A percentile compares a stretch with the other conserved stretches of the same genome.
Evolutionary conservation across 2,113 vertebrate species (phyloP).

Genomic region (Oryzias curvinotus): DNA sequence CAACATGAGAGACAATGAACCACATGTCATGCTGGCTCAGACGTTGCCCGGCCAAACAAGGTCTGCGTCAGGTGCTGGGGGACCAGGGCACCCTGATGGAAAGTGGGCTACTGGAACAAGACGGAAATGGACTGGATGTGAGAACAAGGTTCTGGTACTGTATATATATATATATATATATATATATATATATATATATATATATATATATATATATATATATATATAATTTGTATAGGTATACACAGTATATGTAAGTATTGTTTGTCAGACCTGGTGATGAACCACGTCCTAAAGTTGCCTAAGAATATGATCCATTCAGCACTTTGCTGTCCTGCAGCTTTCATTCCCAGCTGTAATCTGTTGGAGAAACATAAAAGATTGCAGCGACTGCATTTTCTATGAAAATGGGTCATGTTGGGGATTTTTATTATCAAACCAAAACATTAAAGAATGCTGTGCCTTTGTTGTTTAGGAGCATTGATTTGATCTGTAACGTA

Average conservation of each 20-base stretch:
- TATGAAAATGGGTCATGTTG: slow-evolving; percentile 31
- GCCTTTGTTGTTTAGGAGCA: slow-evolving; percentile 24
- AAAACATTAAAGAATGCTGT: slow-evolving; percentile 25
- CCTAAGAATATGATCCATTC: slow-evolving; percentile 41
- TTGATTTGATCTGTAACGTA: slow-evolving; percentile 26
- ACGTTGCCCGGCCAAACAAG: too few relatives aligned
- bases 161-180: neutral
- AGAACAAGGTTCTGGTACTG: too few relatives aligned
- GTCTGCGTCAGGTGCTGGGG: too few relatives aligned
- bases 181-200: too few relatives aligned
- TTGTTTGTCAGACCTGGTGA: slow-evolving; percentile 34
- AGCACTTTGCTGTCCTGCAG: slow-evolving; percentile 43
- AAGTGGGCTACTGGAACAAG: too few relatives aligned
- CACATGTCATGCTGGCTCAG: too few relatives aligned
- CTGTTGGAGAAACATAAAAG: slow-evolving; percentile 52
- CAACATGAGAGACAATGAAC: too few relatives aligned
- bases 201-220: too few relatives aligned
- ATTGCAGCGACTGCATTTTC: slow-evolving; percentile 48
- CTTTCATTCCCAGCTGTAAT: slow-evolving; percentile 47
- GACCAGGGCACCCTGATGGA: too few relatives aligned
- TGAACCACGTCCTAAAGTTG: slow-evolving; percentile 48
- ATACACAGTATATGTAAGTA: too few relatives aligned
- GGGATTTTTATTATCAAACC: slow-evolving; percentile 19
- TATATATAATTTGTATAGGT: too few relatives aligned
- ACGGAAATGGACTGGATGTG: too few relatives aligned